Conservation (phyloP, 2,888 invertebrate genomes). For the Chrysolina oricalcia region DNA sequence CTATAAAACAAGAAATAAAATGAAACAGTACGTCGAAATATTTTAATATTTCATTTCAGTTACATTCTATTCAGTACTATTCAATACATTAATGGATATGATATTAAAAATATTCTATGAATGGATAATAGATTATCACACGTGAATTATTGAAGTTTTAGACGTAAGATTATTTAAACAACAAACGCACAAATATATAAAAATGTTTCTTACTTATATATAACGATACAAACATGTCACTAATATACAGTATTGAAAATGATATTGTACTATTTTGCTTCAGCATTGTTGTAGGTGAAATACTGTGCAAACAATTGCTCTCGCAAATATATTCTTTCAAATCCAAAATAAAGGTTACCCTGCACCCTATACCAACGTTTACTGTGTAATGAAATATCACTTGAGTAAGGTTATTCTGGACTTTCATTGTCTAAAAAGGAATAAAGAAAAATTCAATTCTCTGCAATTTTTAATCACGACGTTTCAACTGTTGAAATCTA, state of each 20-base stretch:
- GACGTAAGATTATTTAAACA: conserved; percentile 5
- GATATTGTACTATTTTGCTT: too few relatives aligned
- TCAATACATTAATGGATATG: conserved; percentile 19
- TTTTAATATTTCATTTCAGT: conserved; percentile 9
- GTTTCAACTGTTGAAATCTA: too few relatives aligned
- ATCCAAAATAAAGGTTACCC: background rate
- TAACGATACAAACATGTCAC: background rate
- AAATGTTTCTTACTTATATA: background rate
- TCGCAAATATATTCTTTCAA: background rate
- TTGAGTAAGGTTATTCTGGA: too few relatives aligned
- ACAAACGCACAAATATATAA: conserved; percentile 8
- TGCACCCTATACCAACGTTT: background rate
- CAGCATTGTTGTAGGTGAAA: too few relatives aligned
- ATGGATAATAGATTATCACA: conserved; percentile 52
- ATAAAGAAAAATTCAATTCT: too few relatives aligned
- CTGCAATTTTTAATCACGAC: too few relatives aligned
- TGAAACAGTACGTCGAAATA: background rate
- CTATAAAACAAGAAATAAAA: background rate
- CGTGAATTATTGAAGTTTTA: conserved; percentile 42
- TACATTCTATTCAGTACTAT: conserved; percentile 7
- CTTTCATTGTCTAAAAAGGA: too few relatives aligned
- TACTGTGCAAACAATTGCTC: too few relatives aligned
- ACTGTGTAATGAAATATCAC: background rate
- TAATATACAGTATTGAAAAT: too few relatives aligned
- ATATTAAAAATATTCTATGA: conserved; percentile 49